These are phyloP conservation scores for Electrona antarctica DNA, from an alignment of 2,113 vertebrate species.

Conservation along the genomic window DNA sequence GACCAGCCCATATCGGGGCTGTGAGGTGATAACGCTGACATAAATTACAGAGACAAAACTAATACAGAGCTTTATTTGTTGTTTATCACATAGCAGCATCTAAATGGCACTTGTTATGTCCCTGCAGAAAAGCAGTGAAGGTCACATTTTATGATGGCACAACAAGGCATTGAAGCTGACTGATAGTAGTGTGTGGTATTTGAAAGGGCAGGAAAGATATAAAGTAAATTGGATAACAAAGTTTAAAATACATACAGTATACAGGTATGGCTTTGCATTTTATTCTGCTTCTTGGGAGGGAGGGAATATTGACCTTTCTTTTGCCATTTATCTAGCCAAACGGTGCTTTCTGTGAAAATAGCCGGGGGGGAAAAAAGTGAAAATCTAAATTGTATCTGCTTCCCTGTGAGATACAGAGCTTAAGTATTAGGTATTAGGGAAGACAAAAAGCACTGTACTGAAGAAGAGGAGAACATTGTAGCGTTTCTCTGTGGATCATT, in stretches of 20 bases:
- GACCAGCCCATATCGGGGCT: not conserved
- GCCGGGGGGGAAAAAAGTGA: not conserved
- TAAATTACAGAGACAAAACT: constrained; percentile 40
- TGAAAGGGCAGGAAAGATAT: not conserved
- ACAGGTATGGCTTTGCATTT: no score
- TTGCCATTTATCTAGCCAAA: not conserved
- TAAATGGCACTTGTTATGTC: constrained; percentile 40
- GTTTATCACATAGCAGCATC: constrained; percentile 40
- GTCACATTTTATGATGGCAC: constrained; percentile 36
- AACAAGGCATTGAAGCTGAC: not conserved
- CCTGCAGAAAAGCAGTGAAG: constrained; percentile 22
- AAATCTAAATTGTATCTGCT: not conserved
- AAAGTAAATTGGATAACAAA: constrained; percentile 16
- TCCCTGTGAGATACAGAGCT: not conserved
- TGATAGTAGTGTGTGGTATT: not conserved
- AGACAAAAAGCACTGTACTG: not conserved
- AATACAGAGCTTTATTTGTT: constrained; percentile 33
- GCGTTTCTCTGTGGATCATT: no score
- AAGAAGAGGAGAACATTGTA: not conserved
- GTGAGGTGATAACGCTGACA: constrained; percentile 18
- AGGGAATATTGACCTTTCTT: not conserved
- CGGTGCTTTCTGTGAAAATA: not conserved
- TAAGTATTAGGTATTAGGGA: not conserved
- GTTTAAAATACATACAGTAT: not conserved
- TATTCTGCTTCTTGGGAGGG: no score